Conservation (phyloP, 2,888 invertebrate genomes). For the Endotricha flammealis region DNA sequence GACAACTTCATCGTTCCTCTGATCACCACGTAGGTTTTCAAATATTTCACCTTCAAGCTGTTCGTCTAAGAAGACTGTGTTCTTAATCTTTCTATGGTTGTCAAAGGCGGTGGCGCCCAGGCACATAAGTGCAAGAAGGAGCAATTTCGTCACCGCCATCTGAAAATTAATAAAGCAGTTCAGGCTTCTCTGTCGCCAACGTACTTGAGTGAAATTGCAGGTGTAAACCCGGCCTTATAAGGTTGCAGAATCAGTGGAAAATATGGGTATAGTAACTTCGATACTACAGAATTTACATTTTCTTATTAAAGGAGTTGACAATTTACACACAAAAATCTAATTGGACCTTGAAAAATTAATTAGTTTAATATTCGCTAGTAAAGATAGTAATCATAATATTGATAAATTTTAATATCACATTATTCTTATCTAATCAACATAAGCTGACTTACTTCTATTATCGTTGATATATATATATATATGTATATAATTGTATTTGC, state of each 20-base stretch:
- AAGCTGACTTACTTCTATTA: background rate
- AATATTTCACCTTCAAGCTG: slow-evolving; percentile 52
- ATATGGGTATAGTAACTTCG: too few relatives aligned
- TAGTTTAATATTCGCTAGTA: too few relatives aligned
- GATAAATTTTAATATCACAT: background rate
- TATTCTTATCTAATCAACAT: background rate
- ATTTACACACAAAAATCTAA: too few relatives aligned
- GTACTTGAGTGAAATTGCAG: too few relatives aligned
- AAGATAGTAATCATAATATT: background rate
- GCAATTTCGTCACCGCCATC: slow-evolving; percentile 44
- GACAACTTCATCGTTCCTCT: background rate
- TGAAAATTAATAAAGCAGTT: background rate
- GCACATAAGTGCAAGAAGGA: slow-evolving; percentile 38
- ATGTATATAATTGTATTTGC: too few relatives aligned
- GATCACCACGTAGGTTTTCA: slow-evolving; percentile 45
- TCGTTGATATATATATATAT: too few relatives aligned
- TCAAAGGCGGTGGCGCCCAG: slow-evolving; percentile 33
- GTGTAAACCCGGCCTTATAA: too few relatives aligned
- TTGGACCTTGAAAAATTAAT: too few relatives aligned
- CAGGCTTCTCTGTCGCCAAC: background rate
- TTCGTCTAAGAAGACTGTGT: slow-evolving; percentile 62
- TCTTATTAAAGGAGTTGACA: too few relatives aligned
- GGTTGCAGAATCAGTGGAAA: too few relatives aligned
- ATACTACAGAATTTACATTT: too few relatives aligned
- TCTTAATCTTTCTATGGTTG: slow-evolving; percentile 32